Evolutionary conservation across 2,797 vertebrate species (phyloP), one percentile per base, ranked within the genome.

Genomic region (Spinibarbus caldwelli): DNA sequence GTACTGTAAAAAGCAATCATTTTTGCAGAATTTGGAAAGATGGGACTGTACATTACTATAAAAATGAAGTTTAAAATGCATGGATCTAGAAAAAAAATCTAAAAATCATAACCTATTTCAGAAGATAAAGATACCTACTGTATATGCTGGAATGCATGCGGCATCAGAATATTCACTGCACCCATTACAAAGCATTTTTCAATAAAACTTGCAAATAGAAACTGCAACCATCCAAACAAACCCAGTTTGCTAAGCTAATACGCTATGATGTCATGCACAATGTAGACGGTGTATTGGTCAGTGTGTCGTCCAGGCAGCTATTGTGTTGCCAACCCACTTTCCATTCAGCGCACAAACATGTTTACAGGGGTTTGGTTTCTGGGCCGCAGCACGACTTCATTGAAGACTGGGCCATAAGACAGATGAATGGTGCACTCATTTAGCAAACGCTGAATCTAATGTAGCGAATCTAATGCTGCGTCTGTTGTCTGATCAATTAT

Each of bases 321-420:
- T 87, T 88, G 86, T 93, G 91, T 89, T 70, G 88, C 52, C 85
- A 86, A 88, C 91, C 92, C 90, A 92, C 89, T 95, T 94, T 91
- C 78, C 59, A 89, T 81, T 86, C 83, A 88, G 88, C 83, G 54
- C 76, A 62, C 86, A 88, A 86, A 86, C 86, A 70, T 71, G 83
- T 77, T 86, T 34, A 76, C 49, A 36, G 34, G 72, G 72, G 73
- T 72, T 86, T 88, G 83, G 38, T 84, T 85, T 82, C 75, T 75
- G 64, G 64, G 80, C 59, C 47, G 36, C 71, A 82, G 70, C 57
- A 64, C 59, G 17, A 59, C 73, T 62, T 67, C 10, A 68, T 62
- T 57, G 41, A 67, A 52, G 54, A 76, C 11, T 31, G 49, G 23
- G 36, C 10, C 54, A 67, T 71, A 26, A 49, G 17, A 26, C 54